Evolutionary conservation across 2,888 invertebrate genomes (phyloP).

Genomic region (Piscicola geometra): DNA sequence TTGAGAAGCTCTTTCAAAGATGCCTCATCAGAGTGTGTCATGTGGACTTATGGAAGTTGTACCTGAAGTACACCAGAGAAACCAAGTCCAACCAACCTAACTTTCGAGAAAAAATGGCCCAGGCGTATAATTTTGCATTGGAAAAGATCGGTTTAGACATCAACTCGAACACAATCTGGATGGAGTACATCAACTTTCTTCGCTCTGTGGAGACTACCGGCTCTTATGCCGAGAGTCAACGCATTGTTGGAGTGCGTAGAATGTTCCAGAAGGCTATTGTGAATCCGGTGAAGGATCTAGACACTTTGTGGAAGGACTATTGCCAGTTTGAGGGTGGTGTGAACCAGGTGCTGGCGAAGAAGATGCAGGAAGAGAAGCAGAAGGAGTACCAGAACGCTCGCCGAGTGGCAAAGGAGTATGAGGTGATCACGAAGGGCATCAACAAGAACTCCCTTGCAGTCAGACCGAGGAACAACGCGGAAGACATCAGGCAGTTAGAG

Average conservation of each 20-base stretch:
- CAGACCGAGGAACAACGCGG: conserved; percentile 80
- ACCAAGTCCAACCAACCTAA: conserved; percentile 61
- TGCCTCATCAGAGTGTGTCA: conserved; percentile 97
- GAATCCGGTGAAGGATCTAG: conserved; percentile 94
- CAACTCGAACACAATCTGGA: conserved; percentile 92
- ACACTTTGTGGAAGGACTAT: conserved; percentile 89
- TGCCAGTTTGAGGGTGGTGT: conserved; percentile 83
- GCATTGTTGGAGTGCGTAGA: conserved; percentile 94
- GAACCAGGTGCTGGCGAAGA: conserved; percentile 83
- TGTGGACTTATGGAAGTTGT: conserved; percentile 96
- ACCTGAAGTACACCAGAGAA: conserved; percentile 94
- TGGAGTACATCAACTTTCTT: conserved; percentile 91
- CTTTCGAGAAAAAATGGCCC: conserved; percentile 92
- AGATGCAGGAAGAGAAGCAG: conserved; percentile 90
- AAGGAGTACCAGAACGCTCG: conserved; percentile 96
- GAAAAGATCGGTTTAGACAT: conserved; percentile 98
- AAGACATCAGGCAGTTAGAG: conserved; percentile 91
- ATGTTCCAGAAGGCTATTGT: conserved; percentile 92
- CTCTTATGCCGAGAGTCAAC: conserved; percentile 98
- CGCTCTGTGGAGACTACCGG: conserved; percentile 95
- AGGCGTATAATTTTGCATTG: conserved; percentile 96
- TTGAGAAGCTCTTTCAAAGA: conserved; percentile 97
- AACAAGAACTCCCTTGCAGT: conserved; percentile 92
- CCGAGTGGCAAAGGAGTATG: conserved; percentile 90
- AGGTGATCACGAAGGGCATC: conserved; percentile 83